Evolutionary conservation across 2,888 invertebrate genomes (phyloP).

Genomic region (Noctua comes): DNA sequence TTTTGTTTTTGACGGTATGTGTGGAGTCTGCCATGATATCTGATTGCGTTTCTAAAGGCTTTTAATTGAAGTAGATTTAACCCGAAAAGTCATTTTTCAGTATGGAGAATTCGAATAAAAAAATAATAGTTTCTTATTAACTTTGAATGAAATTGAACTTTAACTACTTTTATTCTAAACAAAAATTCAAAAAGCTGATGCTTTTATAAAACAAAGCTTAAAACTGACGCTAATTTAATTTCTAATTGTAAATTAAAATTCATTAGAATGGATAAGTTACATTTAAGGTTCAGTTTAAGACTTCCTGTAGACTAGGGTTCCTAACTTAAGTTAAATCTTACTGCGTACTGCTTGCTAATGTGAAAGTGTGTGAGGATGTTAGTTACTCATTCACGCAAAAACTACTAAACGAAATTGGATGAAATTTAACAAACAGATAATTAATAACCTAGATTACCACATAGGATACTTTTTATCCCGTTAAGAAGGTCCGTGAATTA

Average conservation of each 20-base stretch:
- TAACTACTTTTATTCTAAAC: neutral
- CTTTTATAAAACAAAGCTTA: neutral
- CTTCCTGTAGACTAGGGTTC: neutral
- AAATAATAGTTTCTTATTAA: neutral
- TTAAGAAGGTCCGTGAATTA: too few species aligned
- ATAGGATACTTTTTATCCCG: neutral
- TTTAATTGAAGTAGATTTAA: neutral
- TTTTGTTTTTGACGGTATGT: neutral
- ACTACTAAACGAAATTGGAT: neutral
- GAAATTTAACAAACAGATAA: neutral
- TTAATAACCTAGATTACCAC: neutral
- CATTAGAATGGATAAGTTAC: neutral
- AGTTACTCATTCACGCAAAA: neutral
- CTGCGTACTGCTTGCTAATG: neutral
- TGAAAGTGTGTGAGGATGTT: neutral
- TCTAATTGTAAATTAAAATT: neutral
- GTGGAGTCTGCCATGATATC: neutral
- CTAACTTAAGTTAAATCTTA: neutral
- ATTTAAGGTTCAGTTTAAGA: neutral
- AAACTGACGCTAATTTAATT: neutral
- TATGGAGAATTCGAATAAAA: neutral
- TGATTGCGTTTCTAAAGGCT: constrained; percentile 6
- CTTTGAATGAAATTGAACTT: neutral
- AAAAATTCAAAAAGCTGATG: neutral
- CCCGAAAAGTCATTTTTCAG: too few species aligned